Base-by-base conservation (phyloP, 2,888 invertebrate species). In the Melanchra persicariae region DNA sequence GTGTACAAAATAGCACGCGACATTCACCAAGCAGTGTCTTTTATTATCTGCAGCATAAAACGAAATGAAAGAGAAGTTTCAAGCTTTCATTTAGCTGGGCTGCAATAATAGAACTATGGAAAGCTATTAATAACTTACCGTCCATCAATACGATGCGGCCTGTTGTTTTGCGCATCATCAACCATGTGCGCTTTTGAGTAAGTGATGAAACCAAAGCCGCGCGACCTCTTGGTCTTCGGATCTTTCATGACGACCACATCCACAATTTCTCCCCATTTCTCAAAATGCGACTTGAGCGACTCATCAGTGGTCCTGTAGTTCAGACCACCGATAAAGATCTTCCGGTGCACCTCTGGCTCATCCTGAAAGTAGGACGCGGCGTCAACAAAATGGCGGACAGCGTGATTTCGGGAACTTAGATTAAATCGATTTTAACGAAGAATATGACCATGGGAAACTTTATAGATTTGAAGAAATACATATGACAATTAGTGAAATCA, bases 191-290 rank as follows among this genome's bases (percentile, higher is more conserved):
- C 98, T 85, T 98, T 97, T 1, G 98, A 98, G 91, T 99, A 99
- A 0, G 99, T 99, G 76, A 99, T 99, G 90, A 99, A 99, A 2
- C 99, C 99, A 92, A 99, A 99, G 1, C 99, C 99, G 76, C 99
- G 97, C 8, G 99, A 99, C 77, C 99, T 97, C 90, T 99, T 99
- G 0, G 99, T 99, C 87, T 98, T 98, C 0, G 99, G 98, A 90
- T 99, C 99, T 91, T 99, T 98, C 99, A 99, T 99, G 0, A 99
- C 99, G 6, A 99, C 99, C 15, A 99, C 99, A 91, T 99, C 99
- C 0, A 99, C 98, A 81, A 99, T 98, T 93, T 99, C 98, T 43
- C 99, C 99, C 98, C 98, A 99, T 97, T 99, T 98, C 88, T 98
- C 98, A 92, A 99, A 99, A 95, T 99, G 99, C n/a, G 97, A 97